Conservation (phyloP, 2,113 vertebrate species). For the Axis porcinus region DNA sequence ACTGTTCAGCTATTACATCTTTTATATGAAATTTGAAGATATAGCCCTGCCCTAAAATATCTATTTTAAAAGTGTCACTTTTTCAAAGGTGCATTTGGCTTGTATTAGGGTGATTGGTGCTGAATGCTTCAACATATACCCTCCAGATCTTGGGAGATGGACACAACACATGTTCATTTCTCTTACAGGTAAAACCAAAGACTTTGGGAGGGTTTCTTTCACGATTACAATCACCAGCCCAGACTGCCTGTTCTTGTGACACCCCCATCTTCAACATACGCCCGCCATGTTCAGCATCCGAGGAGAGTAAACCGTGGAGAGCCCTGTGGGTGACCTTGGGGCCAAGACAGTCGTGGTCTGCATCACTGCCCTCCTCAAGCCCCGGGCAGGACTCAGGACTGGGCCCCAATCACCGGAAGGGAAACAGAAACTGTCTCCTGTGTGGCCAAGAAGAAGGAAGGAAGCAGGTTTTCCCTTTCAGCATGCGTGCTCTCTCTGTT, state of each 20-base stretch:
- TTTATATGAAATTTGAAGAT: neutral
- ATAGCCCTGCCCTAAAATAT: neutral
- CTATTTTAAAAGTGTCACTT: neutral
- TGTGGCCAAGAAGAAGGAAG: accelerated
- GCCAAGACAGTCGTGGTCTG: accelerated
- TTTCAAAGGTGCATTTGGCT: neutral
- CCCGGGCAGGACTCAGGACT: neutral
- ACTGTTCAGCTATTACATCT: neutral
- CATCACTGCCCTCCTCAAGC: accelerated
- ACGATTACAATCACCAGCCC: neutral
- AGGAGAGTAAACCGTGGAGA: neutral
- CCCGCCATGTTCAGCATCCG: accelerated
- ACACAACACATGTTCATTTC: accelerated
- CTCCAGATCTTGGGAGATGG: no score
- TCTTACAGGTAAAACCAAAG: neutral
- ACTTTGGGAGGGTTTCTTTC: neutral
- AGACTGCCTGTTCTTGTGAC: neutral
- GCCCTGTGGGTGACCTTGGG: accelerated
- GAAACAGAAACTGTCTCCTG: neutral
- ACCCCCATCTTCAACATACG: accelerated
- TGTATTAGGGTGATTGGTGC: neutral
- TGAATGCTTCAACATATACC: neutral
- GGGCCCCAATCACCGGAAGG: no score
- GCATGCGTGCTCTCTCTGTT: accelerated
- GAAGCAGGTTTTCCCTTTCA: accelerated